Conservation (phyloP, 2,113 vertebrate species). For the Atlantisia rogersi region DNA sequence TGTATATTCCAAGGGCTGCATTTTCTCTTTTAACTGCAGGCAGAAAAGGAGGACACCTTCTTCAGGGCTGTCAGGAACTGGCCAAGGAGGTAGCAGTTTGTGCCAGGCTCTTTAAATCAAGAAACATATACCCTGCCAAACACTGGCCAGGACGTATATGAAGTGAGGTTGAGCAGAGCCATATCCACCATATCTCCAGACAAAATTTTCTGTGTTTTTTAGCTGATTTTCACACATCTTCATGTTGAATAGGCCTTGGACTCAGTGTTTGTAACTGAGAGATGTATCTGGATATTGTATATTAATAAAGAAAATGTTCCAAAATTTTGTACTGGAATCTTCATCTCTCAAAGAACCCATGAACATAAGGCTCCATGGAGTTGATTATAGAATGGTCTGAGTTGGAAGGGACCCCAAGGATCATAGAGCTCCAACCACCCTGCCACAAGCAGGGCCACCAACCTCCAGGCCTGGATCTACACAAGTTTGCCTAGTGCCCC, state of each 20-base stretch:
- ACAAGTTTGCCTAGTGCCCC: too few species aligned
- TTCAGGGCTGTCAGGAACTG: not conserved
- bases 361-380: not conserved
- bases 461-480: too few species aligned
- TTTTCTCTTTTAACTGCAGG: not conserved
- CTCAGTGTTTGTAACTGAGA: not conserved
- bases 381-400: not conserved
- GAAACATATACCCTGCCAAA: not conserved
- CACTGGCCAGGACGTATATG: not conserved
- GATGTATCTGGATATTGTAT: not conserved
- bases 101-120: not conserved
- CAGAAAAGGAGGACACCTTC: not conserved
- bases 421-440: too few species aligned
- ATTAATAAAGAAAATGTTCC: not conserved
- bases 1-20: not conserved
- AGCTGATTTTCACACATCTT: not conserved
- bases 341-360: not conserved
- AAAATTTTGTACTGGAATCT: not conserved
- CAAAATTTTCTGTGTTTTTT: not conserved
- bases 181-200: not conserved
- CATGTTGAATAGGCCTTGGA: not conserved
- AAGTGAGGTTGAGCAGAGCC: not conserved
- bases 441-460: too few species aligned
- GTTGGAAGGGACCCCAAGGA: too few species aligned
- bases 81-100: not conserved